Evolutionary conservation across 1,140 invertebrate genomes (phyloP).

Genomic region (Leptinotarsa texana): DNA sequence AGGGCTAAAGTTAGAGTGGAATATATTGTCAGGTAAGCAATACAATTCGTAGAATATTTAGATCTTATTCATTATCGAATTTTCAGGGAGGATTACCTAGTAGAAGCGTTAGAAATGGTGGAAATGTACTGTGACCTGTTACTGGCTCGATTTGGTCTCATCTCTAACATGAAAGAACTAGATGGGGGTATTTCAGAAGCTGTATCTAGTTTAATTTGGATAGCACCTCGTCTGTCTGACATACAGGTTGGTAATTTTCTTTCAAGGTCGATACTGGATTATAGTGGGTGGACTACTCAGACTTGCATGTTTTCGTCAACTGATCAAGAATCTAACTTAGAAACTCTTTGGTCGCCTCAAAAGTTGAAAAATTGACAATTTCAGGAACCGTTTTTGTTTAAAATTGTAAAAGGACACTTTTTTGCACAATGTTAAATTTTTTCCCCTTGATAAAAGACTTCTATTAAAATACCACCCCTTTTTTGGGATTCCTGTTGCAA

Average conservation of each 20-base stretch:
- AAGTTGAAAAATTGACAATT: no score
- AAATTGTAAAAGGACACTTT: no score
- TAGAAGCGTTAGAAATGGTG: slow-evolving; percentile 98
- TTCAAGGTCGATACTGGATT: background rate
- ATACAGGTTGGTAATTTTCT: slow-evolving; percentile 60
- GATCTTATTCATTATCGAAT: background rate
- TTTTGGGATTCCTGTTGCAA: no score
- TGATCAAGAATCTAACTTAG: no score
- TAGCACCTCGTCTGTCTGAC: slow-evolving; percentile 85
- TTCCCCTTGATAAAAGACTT: no score
- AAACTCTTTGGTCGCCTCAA: no score
- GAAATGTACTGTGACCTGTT: slow-evolving; percentile 99
- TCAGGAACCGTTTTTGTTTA: no score
- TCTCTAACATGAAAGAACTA: slow-evolving; percentile 96
- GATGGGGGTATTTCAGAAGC: slow-evolving; percentile 95
- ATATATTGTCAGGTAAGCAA: slow-evolving; percentile 82
- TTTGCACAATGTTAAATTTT: no score
- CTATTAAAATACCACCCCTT: no score
- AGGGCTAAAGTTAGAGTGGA: slow-evolving; percentile 96
- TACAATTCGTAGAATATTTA: background rate
- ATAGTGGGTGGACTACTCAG: background rate
- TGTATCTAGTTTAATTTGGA: slow-evolving; percentile 96
- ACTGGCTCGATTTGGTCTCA: slow-evolving; percentile 94
- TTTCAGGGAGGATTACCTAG: slow-evolving; percentile 93
- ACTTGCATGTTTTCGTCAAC: no score